A percentile compares a stretch with the other conserved stretches of the same genome.
Evolutionary conservation across 2,113 vertebrate genomes (phyloP).

Genomic region (Tamias sibiricus): DNA sequence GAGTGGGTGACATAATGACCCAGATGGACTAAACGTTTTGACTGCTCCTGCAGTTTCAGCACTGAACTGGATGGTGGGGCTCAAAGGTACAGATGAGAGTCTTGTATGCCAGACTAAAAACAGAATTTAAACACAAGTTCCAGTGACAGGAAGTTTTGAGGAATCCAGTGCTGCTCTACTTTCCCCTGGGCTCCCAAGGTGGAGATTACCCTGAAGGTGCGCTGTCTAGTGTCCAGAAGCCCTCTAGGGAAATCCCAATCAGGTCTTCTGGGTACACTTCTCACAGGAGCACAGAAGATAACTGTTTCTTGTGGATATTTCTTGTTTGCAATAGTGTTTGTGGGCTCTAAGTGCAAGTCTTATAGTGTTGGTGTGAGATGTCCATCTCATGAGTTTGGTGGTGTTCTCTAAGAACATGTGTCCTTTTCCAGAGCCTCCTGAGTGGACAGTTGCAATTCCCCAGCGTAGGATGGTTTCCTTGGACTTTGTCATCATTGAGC

Average conservation of each 20-base stretch:
- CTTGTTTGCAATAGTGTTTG: background rate
- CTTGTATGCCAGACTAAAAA: background rate
- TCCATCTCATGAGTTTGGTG: background rate
- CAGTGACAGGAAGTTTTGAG: background rate
- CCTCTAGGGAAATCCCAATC: background rate
- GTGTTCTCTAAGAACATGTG: background rate
- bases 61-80: background rate
- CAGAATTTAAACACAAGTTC: background rate
- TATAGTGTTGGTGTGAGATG: background rate
- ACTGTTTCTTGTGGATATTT: background rate
- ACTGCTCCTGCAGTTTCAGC: background rate
- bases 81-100: background rate
- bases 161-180: background rate
- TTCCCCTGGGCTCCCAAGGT: background rate
- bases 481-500: background rate
- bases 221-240: background rate
- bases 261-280: background rate
- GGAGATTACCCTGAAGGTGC: background rate
- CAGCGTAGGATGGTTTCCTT: background rate
- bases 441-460: background rate
- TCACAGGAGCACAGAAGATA: slow-evolving; percentile 22
- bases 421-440: background rate
- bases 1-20: background rate
- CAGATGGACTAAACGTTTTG: background rate
- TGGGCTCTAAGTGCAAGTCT: background rate